Percentiles rank a stretch among this genome's conserved stretches.
phyloP scores from a whole-genome alignment of 2,797 vertebrate species.

The Neostethus bicornis region DNA sequence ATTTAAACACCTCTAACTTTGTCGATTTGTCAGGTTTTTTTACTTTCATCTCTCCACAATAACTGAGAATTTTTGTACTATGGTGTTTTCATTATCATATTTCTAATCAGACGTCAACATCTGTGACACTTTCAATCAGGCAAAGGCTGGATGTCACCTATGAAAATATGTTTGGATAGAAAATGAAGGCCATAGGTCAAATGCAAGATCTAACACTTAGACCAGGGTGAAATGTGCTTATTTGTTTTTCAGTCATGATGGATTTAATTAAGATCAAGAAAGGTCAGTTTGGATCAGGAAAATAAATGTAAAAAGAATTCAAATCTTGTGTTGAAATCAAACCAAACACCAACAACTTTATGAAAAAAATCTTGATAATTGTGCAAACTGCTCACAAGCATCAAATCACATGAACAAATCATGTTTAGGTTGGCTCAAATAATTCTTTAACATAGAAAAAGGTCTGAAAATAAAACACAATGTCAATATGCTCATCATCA shows the following conservation, averaged over 20 bases:
- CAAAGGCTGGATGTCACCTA: slow-evolving; percentile 70
- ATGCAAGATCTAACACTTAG: slow-evolving; percentile 83
- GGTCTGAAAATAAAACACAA: slow-evolving; percentile 2
- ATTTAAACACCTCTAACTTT: slow-evolving; percentile 18
- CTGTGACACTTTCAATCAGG: slow-evolving; percentile 80
- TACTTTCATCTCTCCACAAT: slow-evolving; percentile 33
- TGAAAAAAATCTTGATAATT: slow-evolving; percentile 47
- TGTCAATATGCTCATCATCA: slow-evolving; percentile 3
- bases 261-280: slow-evolving; percentile 89
- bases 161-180: slow-evolving; percentile 90
- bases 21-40: slow-evolving; percentile 16
- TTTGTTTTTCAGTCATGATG: slow-evolving; percentile 90
- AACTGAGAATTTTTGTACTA: slow-evolving; percentile 45
- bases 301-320: slow-evolving; percentile 51
- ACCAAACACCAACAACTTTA: slow-evolving; percentile 29
- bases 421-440: neutral
- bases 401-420: neutral
- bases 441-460: neutral
- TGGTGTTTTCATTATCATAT: slow-evolving; percentile 75
- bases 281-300: slow-evolving; percentile 86
- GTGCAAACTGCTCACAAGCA: slow-evolving; percentile 28
- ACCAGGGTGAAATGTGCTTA: slow-evolving; percentile 89
- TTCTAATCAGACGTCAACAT: slow-evolving; percentile 76
- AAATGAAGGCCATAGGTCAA: slow-evolving; percentile 89
- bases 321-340: slow-evolving; percentile 49